Conservation (phyloP, 2,113 vertebrate genomes). For the Pangasianodon hypophthalmus region DNA sequence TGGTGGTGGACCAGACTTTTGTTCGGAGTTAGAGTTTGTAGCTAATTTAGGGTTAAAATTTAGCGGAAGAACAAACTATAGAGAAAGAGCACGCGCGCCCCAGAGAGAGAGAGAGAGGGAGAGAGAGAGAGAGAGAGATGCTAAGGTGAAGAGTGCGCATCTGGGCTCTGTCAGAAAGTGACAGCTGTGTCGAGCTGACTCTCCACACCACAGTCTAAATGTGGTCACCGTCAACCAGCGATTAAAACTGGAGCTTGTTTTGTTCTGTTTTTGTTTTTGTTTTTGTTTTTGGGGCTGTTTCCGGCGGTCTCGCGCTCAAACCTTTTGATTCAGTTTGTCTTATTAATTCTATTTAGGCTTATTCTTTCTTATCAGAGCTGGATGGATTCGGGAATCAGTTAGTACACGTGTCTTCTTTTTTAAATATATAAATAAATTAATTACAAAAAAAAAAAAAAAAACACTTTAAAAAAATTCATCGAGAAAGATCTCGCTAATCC, state of each 20-base stretch:
- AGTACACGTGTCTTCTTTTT: neutral
- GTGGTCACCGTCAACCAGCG: neutral
- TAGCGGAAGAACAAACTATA: too few relatives aligned
- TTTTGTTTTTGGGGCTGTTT: neutral
- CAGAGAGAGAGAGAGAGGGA: conserved; percentile 12
- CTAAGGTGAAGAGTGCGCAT: conserved; percentile 50
- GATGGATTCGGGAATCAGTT: neutral
- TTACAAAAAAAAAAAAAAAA: neutral
- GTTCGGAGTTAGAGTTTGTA: neutral
- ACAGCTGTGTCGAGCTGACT: conserved; percentile 53
- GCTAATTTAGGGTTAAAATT: too few relatives aligned
- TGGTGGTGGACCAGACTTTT: neutral
- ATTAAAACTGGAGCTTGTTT: neutral
- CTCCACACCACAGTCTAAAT: conserved; percentile 10
- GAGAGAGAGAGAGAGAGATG: conserved; percentile 22
- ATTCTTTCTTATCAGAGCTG: neutral
- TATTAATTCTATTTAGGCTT: neutral
- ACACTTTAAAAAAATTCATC: neutral
- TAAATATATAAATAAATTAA: neutral
- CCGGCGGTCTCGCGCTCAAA: neutral
- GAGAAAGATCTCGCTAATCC: conserved; percentile 1
- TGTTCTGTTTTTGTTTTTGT: neutral
- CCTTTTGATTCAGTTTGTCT: neutral
- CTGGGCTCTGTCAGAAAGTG: conserved; percentile 71
- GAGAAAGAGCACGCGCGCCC: neutral